Conservation (phyloP, 2,113 vertebrate genomes). For the Macheiramphus alcinus region DNA sequence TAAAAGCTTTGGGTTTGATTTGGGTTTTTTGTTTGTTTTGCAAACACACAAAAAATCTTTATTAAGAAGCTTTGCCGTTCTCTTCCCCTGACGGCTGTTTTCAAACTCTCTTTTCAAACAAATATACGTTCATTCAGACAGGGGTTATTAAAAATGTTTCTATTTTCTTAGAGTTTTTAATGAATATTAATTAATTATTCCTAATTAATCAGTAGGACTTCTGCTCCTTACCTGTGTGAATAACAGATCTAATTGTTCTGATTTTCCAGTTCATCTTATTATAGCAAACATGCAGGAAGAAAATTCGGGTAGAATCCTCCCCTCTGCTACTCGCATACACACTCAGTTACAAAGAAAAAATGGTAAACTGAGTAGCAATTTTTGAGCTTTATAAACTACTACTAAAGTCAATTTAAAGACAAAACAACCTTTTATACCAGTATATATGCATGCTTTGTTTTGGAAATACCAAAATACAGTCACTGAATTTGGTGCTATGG, state of each 20-base stretch:
- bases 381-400: not conserved
- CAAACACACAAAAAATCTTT: not conserved
- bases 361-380: not conserved
- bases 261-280: not conserved
- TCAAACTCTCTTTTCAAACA: not conserved
- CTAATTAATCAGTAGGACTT: not conserved
- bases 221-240: not conserved
- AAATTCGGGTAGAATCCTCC: not conserved
- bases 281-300: not conserved
- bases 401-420: not conserved
- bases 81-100: not conserved
- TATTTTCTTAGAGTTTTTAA: not conserved
- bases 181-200: not conserved
- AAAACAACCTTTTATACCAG: not conserved
- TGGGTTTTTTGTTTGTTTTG: slow-evolving; percentile 42
- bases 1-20: slow-evolving; percentile 66
- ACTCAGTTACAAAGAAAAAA: not conserved
- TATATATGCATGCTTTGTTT: not conserved
- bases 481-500: not conserved
- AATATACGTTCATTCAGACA: not conserved
- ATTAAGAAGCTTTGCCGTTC: not conserved
- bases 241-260: not conserved
- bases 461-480: not conserved
- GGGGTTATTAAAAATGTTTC: not conserved
- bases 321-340: not conserved